Evolutionary conservation across 2,888 invertebrate genomes (phyloP), one percentile per base, ranked within the genome.

Genomic region (Agelastica alni): DNA sequence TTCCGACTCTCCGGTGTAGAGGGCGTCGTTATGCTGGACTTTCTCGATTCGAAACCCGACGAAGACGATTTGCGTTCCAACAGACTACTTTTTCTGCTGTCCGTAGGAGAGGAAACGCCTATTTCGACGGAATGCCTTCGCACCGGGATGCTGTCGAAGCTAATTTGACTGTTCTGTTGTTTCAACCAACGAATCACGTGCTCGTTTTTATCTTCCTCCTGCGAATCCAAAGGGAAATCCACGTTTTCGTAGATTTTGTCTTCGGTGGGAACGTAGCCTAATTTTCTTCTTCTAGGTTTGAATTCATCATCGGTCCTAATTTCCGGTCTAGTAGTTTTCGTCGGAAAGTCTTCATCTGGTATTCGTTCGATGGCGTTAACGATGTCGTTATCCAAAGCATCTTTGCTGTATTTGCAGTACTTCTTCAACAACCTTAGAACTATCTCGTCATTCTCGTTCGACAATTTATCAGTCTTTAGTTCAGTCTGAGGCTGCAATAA

Each of bases 401-500:
- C 74, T 49, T 72, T 70, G 55, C 75, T 76, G 55, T 77, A 77
- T 57, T 76, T 76, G 62, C 75, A 76, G 62, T 78, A 78, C 65
- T 78, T 78, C 60, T 74, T 75, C 31, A 77, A 67, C 54, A 78
- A 64, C 59, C 72, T 69, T 57, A 77, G 63, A 20, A 76, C 78
- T 53, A 78, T 70, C 61, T 77, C 76, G 61, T 78, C 78, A 59
- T 72, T 75, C 59, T 75, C 74, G 37, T 69, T 68, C 36, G 71
- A 68, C 58, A 59, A 44, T 53, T 64, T 68, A 61, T 71, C 72
- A 71, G 71, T 72, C 72, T 67, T 65, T 34, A 60, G 56, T 32
- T 68, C 67, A 68, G 64, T 64, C 60, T 70, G 67, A 61, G 66
- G 65, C 68, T 72, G 70, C 51, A 75, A 74, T 73, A 75, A 72